Base-by-base conservation (phyloP, 92 coral and sea anemone genomes). In the Parazoanthus swiftii region DNA sequence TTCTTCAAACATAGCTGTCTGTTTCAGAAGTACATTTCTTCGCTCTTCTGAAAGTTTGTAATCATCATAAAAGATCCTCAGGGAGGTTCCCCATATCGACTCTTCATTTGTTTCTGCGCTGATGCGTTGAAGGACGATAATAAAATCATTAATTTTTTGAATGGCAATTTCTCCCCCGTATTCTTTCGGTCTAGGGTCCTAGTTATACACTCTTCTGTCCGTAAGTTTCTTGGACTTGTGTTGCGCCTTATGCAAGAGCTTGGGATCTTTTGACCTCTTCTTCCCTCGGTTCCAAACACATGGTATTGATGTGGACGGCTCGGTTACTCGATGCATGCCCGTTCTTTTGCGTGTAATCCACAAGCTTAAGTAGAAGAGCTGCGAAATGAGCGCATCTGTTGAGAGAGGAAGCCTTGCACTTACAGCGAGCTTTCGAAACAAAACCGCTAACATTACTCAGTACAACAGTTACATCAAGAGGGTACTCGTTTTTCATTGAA, bases 371-470 rank as follows among this genome's bases (percentile, higher is more conserved):
- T 11, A 86, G 89, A 56, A 86, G 33, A 23, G 93, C 93, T 26
- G 86, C 88, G 6, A 91, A 76, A 78, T 87, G 89, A 63, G 89
- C 85, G 66, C 89, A 87, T 44, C 85, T 63, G 74, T 25, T 75
- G 58, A 86, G 25, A 14, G 89, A 66, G 23, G 43, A 21, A 13
- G 89, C 29, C 79, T 79, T 89, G 36, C 85, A 89, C 37, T 89
- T 37, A 42, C 91, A 89, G 59, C 91, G 83, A 65, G 82, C 91
- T 89, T 89, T 75, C 42, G 73, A 9, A 25, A 89, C 88, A 89
- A 89, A 88, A 74, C 91, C 91, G 71, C 86, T 88, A 13, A 89
- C 89, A 38, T 81, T 79, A 82, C 91, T 88, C 81, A 89, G 67
- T 42, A 54, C 85, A n/a, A 82, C 89, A 43, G 84, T 74, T 38